Percentiles rank a stretch among this genome's conserved stretches.
phyloP scores from a whole-genome alignment of 2,113 vertebrate genomes.

The Salminus brasiliensis region DNA sequence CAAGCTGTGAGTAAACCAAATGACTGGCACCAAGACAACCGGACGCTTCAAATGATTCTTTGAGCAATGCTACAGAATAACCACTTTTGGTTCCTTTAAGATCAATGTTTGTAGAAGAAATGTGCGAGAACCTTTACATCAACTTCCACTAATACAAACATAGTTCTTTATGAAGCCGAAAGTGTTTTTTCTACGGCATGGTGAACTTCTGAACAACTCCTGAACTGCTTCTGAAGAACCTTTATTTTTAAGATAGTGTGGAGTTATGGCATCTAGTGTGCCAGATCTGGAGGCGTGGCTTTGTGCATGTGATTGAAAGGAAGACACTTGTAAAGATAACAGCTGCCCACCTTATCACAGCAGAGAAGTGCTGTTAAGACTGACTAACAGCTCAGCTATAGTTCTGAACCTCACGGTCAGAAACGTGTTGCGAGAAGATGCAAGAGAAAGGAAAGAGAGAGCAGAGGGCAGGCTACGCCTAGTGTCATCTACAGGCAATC shows the following conservation, averaged over 20 bases:
- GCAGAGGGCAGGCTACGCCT: conserved; percentile 8
- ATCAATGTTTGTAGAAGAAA: too few species aligned
- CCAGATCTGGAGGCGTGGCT: not conserved
- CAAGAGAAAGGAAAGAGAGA: conserved; percentile 8
- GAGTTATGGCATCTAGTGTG: not conserved
- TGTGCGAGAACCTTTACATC: too few species aligned
- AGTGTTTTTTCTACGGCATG: too few species aligned
- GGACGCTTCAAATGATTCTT: too few species aligned
- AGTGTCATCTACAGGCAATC: conserved; percentile 4
- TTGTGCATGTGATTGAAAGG: conserved; percentile 7
- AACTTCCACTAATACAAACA: too few species aligned
- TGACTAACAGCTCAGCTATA: conserved; percentile 7
- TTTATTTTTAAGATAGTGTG: too few species aligned
- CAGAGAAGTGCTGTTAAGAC: not conserved
- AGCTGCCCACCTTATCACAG: not conserved
- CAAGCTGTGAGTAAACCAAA: conserved; percentile 7
- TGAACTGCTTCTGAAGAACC: too few species aligned
- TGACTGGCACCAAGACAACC: not conserved
- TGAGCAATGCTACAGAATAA: too few species aligned
- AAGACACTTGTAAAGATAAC: not conserved
- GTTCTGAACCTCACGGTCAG: not conserved
- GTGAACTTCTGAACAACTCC: too few species aligned
- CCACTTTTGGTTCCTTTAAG: too few species aligned
- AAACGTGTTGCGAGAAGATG: too few species aligned
- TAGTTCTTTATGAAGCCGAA: too few species aligned